Conservation (phyloP, 1,140 invertebrate species). For the Pogonus chalceus region DNA sequence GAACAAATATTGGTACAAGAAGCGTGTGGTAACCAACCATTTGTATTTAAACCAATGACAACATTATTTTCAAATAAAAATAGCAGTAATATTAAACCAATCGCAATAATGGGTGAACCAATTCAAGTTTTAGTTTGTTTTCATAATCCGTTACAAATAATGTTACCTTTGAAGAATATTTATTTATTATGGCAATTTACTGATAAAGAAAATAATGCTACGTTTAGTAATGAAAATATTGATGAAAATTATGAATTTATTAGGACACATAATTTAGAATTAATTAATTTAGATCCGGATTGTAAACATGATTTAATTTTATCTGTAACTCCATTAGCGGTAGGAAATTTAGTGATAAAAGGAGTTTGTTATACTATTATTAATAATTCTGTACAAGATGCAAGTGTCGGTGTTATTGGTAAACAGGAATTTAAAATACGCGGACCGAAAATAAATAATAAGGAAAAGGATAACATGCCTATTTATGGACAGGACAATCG, state of each 20-base stretch:
- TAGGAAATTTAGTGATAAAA: conserved; percentile 35
- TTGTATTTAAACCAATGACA: conserved; percentile 67
- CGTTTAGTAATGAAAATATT: conserved; percentile 10
- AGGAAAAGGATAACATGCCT: conserved; percentile 35
- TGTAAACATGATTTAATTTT: conserved; percentile 34
- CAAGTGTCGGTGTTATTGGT: conserved; percentile 43
- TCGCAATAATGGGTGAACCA: conserved; percentile 68
- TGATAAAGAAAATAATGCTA: conserved; percentile 33
- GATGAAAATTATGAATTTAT: conserved; percentile 7
- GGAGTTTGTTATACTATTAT: conserved; percentile 37
- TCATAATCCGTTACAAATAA: conserved; percentile 70
- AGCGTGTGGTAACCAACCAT: conserved; percentile 54
- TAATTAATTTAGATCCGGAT: conserved; percentile 25
- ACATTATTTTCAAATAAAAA: conserved; percentile 55
- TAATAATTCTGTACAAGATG: conserved; percentile 29
- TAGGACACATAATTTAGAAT: conserved; percentile 31
- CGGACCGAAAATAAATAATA: conserved; percentile 38
- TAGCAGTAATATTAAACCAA: conserved; percentile 54
- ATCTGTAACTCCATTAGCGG: conserved; percentile 36
- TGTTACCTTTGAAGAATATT: conserved; percentile 59
- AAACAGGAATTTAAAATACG: conserved; percentile 49
- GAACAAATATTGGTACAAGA: conserved; percentile 69
- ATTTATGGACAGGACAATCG: conserved; percentile 44
- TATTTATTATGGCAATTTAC: conserved; percentile 71
- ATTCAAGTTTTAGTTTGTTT: conserved; percentile 68